Base-by-base conservation (phyloP, 2,113 vertebrate genomes). In the Gymnobelideus leadbeateri region DNA sequence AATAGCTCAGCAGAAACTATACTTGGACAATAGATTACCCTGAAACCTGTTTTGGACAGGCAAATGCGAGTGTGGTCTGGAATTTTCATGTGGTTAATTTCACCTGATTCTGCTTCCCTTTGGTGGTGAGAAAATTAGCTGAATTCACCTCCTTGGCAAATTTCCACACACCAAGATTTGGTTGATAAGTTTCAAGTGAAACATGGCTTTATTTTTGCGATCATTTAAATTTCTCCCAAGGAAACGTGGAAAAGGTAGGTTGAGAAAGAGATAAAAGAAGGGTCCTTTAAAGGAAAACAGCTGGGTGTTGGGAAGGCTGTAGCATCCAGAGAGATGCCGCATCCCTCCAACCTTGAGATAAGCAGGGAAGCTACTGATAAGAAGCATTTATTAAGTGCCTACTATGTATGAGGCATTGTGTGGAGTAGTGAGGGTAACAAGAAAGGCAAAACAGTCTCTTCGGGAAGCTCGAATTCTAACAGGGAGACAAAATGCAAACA, bases 91-190 rank as follows among this genome's bases (percentile, higher is more conserved):
- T 37, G 52, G n/a, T 31, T 49, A 31, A 11, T 90, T 49, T 8
- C n/a, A 3, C 1, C 57, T 91, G 31, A 84, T 61, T 14, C 12
- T 1, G 51, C 24, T 0, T 89, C 77, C 51, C 12, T 93, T 89
- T 90, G 92, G 51, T 93, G 68, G 47, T 52, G 52, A 93, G 10
- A 54, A 93, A 96, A 95, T 77, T 24, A 51, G 90, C 0, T 11
- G 26, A 92, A 2, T 25, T 61, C 25, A n/a, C 49, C 52, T 31
- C 51, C 19, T 8, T 92, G 52, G 31, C 28, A 95, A 53, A 26
- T 91, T 95, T 94, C n/a, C 50, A 52, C 2, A 0, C 2, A 68
- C 68, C 68, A 90, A 9, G 6, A 3, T 3, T 46, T 23, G 31
- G 89, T 91, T 50, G 89, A 25, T 23, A 26, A 43, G 24, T 51